Conservation (phyloP, 2,113 vertebrate genomes). For the Chauna torquata region DNA sequence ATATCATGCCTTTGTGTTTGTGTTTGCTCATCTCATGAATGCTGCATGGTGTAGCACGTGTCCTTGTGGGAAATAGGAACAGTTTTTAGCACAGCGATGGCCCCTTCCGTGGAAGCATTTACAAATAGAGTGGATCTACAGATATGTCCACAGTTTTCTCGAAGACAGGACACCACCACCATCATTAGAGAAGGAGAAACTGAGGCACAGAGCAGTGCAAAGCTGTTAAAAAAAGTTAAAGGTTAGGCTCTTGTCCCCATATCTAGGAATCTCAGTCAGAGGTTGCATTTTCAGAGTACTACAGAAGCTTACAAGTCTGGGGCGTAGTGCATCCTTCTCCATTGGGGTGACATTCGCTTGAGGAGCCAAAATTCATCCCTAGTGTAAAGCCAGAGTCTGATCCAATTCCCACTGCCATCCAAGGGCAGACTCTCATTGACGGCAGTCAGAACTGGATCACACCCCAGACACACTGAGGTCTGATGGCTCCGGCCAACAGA, state of each 20-base stretch:
- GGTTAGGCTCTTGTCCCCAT: background rate
- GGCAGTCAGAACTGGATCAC: conserved; percentile 3
- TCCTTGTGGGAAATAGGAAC: background rate
- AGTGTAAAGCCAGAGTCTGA: background rate
- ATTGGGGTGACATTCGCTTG: background rate
- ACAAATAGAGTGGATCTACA: background rate
- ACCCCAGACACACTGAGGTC: background rate
- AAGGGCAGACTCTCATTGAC: conserved; percentile 38
- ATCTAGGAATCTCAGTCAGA: background rate
- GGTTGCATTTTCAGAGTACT: background rate
- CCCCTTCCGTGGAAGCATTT: background rate
- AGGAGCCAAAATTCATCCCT: background rate
- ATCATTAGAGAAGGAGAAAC: background rate
- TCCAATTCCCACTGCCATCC: background rate
- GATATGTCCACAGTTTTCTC: background rate
- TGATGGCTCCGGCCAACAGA: conserved; percentile 3
- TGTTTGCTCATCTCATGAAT: background rate
- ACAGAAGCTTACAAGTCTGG: background rate
- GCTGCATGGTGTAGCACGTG: background rate
- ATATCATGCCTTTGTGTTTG: background rate
- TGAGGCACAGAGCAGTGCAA: background rate
- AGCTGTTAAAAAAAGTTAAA: background rate
- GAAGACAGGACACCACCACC: background rate
- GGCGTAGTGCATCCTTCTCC: background rate
- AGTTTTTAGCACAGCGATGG: background rate